Conservation (phyloP, 1,140 invertebrate genomes). For the Drosophila subpulchrella region DNA sequence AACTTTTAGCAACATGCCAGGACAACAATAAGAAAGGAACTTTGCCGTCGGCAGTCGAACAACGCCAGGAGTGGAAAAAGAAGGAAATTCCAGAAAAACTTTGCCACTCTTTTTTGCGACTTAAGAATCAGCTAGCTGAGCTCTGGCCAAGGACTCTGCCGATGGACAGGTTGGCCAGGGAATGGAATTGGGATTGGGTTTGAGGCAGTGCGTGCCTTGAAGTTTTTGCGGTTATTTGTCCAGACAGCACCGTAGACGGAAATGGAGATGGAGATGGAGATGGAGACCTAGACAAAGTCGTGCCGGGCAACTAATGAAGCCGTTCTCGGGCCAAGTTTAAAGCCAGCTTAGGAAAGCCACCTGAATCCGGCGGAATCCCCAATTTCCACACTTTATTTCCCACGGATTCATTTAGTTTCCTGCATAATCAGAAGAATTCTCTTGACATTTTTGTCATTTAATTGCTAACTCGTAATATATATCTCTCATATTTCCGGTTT, state of each 20-base stretch:
- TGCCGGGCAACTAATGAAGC: conserved; percentile 76
- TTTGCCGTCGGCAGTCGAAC: conserved; percentile 47
- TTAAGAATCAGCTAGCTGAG: conserved; percentile 53
- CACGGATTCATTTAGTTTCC: not conserved
- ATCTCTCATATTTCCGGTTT: not conserved
- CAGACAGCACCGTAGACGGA: conserved; percentile 43
- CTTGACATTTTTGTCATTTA: not conserved
- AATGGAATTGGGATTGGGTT: conserved; percentile 11
- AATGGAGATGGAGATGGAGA: conserved; percentile 24
- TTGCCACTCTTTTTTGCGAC: conserved; percentile 63
- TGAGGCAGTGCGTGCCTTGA: conserved; percentile 67
- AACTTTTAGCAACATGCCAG: conserved; percentile 72
- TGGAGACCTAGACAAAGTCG: conserved; percentile 43
- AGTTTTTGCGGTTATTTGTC: conserved; percentile 64
- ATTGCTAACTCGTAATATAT: conserved; percentile 2
- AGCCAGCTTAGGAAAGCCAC: conserved; percentile 21
- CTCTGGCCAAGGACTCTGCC: conserved; percentile 41
- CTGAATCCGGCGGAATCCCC: conserved; percentile 21
- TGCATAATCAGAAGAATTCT: not conserved
- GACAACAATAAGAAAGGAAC: conserved; percentile 58
- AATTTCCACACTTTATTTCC: conserved; percentile 4
- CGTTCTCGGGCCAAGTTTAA: conserved; percentile 40
- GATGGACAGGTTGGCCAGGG: not conserved
- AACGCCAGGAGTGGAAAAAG: conserved; percentile 22
- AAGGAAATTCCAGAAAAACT: conserved; percentile 60